Percentiles rank a stretch among this genome's conserved stretches.
Conservation (phyloP, 2,888 invertebrate genomes). For the Eulithis testata region DNA sequence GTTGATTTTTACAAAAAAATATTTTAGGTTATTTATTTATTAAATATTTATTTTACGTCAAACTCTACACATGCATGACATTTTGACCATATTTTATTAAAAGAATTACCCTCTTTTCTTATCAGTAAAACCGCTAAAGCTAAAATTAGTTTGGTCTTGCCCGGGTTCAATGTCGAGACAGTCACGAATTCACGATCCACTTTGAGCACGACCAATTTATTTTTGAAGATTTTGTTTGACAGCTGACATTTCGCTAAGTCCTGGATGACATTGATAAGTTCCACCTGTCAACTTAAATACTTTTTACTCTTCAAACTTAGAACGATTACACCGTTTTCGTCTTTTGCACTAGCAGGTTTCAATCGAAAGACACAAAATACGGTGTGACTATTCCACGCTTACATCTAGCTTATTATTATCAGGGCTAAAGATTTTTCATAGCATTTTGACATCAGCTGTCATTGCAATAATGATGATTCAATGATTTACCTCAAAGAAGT, state of each 20-base stretch:
- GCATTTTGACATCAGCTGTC: constrained; percentile 4
- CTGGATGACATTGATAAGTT: constrained; percentile 51
- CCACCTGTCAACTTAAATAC: constrained; percentile 37
- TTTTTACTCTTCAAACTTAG: constrained; percentile 33
- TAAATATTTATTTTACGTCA: no score
- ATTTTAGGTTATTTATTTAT: no score
- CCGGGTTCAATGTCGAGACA: constrained; percentile 65
- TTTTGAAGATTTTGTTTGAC: constrained; percentile 71
- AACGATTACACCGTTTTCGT: no score
- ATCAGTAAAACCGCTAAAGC: neutral
- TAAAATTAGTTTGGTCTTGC: constrained; percentile 55
- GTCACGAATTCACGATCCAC: constrained; percentile 75
- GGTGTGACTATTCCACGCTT: no score
- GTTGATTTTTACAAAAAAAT: no score
- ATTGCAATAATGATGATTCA: neutral
- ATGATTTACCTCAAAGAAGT: no score
- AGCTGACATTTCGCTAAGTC: constrained; percentile 59
- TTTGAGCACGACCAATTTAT: constrained; percentile 76
- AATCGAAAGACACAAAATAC: no score
- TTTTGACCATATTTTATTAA: no score
- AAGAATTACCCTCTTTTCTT: no score
- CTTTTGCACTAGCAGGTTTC: no score
- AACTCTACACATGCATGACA: no score
- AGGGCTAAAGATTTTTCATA: neutral
- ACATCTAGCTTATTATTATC: no score